Percentiles rank a stretch among this genome's conserved stretches.
Evolutionary conservation across 1,140 invertebrate genomes (phyloP).

Genomic region (Pseudachorutes palmiensis): DNA sequence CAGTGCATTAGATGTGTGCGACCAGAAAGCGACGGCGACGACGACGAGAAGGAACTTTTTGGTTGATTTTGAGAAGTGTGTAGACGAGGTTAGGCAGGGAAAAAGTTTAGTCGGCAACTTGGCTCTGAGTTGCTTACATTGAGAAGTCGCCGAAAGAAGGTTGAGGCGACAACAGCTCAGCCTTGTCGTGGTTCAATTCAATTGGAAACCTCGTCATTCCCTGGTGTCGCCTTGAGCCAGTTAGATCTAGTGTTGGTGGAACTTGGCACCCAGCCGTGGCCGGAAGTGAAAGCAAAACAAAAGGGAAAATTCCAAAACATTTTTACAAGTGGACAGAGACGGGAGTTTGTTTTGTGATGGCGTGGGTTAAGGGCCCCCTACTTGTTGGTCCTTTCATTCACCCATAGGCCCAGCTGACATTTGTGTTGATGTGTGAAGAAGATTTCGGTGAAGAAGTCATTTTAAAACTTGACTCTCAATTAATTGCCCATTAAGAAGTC

Average conservation of each 20-base stretch:
- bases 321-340: not conserved
- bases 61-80: not conserved
- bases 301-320: too few species aligned
- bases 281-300: too few species aligned
- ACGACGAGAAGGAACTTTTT: not conserved
- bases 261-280: too few species aligned
- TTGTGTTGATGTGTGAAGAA: conserved; percentile 3
- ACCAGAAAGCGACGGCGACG: not conserved
- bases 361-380: not conserved
- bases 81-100: not conserved
- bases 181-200: not conserved
- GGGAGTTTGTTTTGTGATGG: not conserved
- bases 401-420: too few species aligned
- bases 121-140: conserved; percentile 13
- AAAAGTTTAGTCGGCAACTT: conserved; percentile 11
- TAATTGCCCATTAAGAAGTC: conserved; percentile 13
- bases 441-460: not conserved
- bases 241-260: too few species aligned
- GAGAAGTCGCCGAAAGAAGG: not conserved
- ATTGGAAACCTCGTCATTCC: not conserved
- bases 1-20: too few species aligned
- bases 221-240: not conserved
- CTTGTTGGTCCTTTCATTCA: too few species aligned
- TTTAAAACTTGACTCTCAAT: conserved; percentile 8
- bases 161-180: not conserved